phyloP scores from a whole-genome alignment of 2,888 invertebrate genomes.

The Pyrrhosoma nymphula region DNA sequence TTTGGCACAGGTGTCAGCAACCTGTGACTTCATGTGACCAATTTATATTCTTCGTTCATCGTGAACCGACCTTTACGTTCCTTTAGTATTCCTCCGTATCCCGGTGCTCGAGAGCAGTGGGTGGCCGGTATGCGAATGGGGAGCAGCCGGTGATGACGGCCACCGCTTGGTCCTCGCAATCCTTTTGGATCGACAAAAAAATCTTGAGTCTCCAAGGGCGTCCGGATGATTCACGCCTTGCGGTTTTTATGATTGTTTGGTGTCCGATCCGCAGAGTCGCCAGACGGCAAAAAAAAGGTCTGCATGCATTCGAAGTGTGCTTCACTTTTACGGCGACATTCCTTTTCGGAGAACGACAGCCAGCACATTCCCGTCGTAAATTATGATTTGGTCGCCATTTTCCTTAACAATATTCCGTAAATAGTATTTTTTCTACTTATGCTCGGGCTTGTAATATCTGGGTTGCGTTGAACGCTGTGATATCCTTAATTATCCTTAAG shows the following conservation, averaged over 20 bases:
- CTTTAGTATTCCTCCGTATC: no score
- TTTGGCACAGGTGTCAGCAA: no score
- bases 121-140: neutral
- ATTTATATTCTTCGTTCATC: no score
- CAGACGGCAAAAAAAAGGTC: neutral
- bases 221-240: neutral
- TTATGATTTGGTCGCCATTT: no score
- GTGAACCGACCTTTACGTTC: no score
- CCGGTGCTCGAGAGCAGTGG: neutral
- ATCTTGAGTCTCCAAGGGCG: neutral
- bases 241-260: neutral
- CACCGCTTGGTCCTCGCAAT: neutral
- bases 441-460: no score
- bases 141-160: neutral
- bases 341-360: neutral
- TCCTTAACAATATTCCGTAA: no score
- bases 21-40: no score
- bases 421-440: no score
- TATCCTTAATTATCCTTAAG: no score
- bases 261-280: neutral
- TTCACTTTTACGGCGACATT: neutral
- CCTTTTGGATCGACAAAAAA: neutral
- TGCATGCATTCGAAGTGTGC: neutral
- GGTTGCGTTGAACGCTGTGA: no score
- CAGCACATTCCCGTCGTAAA: no score